Conservation (phyloP, 1,140 invertebrate species). For the Neocloeon triangulifer region DNA sequence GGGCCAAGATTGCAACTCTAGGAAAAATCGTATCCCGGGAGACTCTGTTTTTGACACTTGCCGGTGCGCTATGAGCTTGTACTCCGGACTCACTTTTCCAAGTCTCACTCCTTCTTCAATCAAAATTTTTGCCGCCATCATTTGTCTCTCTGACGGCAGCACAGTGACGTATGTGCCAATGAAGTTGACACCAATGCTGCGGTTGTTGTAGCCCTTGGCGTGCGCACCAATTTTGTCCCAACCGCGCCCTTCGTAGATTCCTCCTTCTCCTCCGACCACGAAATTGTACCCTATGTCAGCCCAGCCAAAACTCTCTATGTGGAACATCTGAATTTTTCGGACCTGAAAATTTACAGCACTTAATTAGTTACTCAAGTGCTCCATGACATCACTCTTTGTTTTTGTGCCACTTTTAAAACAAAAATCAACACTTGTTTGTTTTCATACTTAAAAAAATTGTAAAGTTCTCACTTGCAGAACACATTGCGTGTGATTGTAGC, state of each 20-base stretch:
- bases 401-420: too few species aligned
- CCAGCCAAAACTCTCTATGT: slow-evolving; percentile 40
- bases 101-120: slow-evolving; percentile 9
- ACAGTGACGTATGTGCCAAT: slow-evolving; percentile 11
- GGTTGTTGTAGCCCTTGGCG: slow-evolving; percentile 14
- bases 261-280: slow-evolving; percentile 50
- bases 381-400: too few species aligned
- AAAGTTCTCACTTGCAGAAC: too few species aligned
- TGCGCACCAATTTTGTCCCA: slow-evolving; percentile 19
- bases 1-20: slow-evolving; percentile 29
- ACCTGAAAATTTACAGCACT: too few species aligned
- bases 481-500: too few species aligned
- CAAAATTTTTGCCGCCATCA: slow-evolving; percentile 8
- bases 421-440: too few species aligned
- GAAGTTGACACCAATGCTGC: slow-evolving; percentile 14
- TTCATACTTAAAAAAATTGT: too few species aligned
- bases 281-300: slow-evolving; percentile 53
- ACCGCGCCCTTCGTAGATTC: slow-evolving; percentile 48
- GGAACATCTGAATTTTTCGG: slow-evolving; percentile 38
- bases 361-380: too few species aligned
- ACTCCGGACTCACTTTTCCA: slow-evolving; percentile 6
- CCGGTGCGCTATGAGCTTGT: slow-evolving; percentile 9
- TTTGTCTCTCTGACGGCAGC: slow-evolving; percentile 6
- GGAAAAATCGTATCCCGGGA: slow-evolving; percentile 16
- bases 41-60: slow-evolving; percentile 15